Percentiles rank a stretch among this genome's conserved stretches.
Conservation (phyloP, 1,140 invertebrate genomes). For the Bombus confusus region DNA sequence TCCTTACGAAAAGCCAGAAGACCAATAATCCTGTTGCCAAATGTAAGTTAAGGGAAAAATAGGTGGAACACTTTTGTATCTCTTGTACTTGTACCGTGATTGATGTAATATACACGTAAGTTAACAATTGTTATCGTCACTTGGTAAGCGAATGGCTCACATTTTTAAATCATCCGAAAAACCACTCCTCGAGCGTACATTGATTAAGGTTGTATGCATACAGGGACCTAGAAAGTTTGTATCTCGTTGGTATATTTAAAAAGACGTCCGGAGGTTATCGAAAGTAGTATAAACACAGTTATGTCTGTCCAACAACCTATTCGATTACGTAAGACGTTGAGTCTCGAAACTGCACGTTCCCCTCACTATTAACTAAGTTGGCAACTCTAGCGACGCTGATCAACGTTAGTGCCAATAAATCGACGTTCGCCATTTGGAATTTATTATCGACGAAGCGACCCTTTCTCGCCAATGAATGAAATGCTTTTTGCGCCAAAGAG, state of each 20-base stretch:
- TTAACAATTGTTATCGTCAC: background rate
- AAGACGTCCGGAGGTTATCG: conserved; percentile 50
- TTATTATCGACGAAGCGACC: background rate
- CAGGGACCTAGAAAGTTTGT: conserved; percentile 56
- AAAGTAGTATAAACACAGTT: conserved; percentile 63
- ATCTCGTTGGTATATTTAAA: conserved; percentile 47
- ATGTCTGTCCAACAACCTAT: conserved; percentile 51
- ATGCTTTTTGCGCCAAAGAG: background rate
- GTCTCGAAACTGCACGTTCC: conserved; percentile 39
- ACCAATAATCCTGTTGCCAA: conserved; percentile 16
- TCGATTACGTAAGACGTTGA: conserved; percentile 46
- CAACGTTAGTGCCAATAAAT: background rate
- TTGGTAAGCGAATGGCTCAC: conserved; percentile 45
- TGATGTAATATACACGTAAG: background rate
- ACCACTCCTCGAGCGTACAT: conserved; percentile 35
- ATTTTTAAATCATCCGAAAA: conserved; percentile 36
- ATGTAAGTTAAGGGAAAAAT: conserved; percentile 1
- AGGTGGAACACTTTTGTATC: background rate
- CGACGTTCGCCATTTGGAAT: conserved; percentile 14
- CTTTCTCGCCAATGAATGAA: background rate
- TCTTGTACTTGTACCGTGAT: background rate
- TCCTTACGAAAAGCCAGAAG: background rate
- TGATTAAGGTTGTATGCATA: conserved; percentile 40
- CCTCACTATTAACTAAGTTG: background rate
- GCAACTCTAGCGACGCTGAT: background rate